These are phyloP conservation scores for Tetanocera ferruginea DNA, from an alignment of 2,888 invertebrate genomes.

Conservation along the genomic window DNA sequence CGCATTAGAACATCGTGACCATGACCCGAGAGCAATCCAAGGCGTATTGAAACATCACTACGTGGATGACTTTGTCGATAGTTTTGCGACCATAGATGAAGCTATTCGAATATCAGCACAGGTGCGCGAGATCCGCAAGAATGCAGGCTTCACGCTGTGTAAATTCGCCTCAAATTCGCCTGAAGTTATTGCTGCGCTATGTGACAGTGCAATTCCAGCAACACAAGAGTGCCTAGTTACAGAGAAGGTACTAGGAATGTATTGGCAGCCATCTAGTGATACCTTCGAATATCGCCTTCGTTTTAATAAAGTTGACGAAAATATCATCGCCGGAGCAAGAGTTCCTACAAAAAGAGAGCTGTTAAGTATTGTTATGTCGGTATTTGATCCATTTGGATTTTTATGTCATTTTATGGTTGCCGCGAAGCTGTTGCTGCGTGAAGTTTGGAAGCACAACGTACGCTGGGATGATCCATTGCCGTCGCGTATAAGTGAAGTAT, in stretches of 20 bases:
- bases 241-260: background rate
- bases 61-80: slow-evolving; percentile 21
- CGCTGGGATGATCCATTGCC: slow-evolving; percentile 27
- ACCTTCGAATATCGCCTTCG: background rate
- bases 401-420: too few relatives aligned
- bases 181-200: background rate
- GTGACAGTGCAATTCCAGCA: background rate
- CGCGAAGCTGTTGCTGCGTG: slow-evolving; percentile 17
- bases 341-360: slow-evolving; percentile 34
- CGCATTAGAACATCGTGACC: slow-evolving; percentile 25
- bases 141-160: background rate
- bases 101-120: slow-evolving; percentile 19
- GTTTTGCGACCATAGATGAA: background rate
- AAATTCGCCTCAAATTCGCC: background rate
- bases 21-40: slow-evolving; percentile 36
- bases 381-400: too few relatives aligned
- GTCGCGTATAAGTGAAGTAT: background rate
- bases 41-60: slow-evolving; percentile 39
- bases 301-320: background rate
- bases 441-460: slow-evolving; percentile 23
- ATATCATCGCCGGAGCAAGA: background rate
- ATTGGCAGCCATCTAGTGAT: slow-evolving; percentile 41
- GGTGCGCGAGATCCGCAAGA: slow-evolving; percentile 36
- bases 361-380: too few relatives aligned
- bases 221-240: background rate